A percentile compares a stretch with the other conserved stretches of the same genome.
phyloP scores from a whole-genome alignment of 1,140 invertebrate species.

The Agraylea sexmaculata region DNA sequence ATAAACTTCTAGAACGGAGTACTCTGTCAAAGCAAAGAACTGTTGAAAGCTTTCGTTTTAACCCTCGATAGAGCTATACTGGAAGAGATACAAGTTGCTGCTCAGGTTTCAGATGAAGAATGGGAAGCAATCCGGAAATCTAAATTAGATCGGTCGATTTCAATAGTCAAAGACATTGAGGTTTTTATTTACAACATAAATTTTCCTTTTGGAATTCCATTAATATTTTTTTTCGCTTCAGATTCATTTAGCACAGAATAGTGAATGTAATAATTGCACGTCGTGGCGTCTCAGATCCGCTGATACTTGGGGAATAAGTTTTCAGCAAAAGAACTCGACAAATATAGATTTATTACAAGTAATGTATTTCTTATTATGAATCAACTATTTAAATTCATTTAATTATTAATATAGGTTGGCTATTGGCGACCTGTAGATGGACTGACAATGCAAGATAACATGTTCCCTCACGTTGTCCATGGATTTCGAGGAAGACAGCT shows the following conservation, averaged over 20 bases:
- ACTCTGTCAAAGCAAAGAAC: constrained; percentile 50
- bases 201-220: neutral
- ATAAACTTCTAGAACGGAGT: constrained; percentile 38
- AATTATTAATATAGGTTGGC: constrained; percentile 48
- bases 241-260: constrained; percentile 38
- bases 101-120: constrained; percentile 65
- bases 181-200: constrained; percentile 26
- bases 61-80: constrained; percentile 52
- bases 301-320: constrained; percentile 53
- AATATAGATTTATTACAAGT: constrained; percentile 30
- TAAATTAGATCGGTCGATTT: constrained; percentile 48
- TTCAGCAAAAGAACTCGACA: constrained; percentile 21
- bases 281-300: constrained; percentile 51
- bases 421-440: constrained; percentile 61
- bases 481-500: constrained; percentile 64
- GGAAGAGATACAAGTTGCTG: constrained; percentile 55
- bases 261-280: constrained; percentile 50
- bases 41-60: constrained; percentile 47
- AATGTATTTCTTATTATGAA: constrained; percentile 9
- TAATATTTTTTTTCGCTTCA: constrained; percentile 22
- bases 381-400: neutral
- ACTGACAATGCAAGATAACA: constrained; percentile 48
- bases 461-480: constrained; percentile 68
- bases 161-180: constrained; percentile 48
- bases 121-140: constrained; percentile 63